phyloP scores from a whole-genome alignment of 35 echinoderm and acorn worm species.

The Amphiura filiformis region DNA sequence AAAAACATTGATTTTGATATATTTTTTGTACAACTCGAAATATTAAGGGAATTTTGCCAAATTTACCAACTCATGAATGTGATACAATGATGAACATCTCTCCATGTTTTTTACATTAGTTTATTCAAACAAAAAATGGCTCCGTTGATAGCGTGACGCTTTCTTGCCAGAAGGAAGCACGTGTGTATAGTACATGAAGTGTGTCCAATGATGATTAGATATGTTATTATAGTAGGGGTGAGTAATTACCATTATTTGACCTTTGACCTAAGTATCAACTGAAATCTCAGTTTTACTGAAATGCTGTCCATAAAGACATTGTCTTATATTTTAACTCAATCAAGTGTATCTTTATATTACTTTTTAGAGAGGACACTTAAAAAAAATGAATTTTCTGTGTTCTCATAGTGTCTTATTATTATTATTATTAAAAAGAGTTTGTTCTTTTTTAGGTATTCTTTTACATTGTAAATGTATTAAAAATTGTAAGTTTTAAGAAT shows the following conservation, averaged over 20 bases:
- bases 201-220: not conserved
- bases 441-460: slow-evolving; percentile 11
- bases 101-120: not conserved
- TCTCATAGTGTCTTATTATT: slow-evolving; percentile 12
- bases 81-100: not conserved
- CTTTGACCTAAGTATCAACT: not conserved
- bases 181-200: not conserved
- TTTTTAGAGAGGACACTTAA: slow-evolving; percentile 10
- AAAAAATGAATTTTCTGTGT: not conserved
- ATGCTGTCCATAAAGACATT: not conserved
- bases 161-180: not conserved
- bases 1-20: not conserved
- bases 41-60: not conserved
- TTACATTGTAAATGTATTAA: slow-evolving; percentile 16
- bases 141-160: not conserved
- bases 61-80: not conserved
- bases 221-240: not conserved
- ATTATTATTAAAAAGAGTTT: not conserved
- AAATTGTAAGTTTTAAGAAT: slow-evolving; percentile 14
- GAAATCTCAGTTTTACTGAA: slow-evolving; percentile 11
- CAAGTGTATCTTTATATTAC: slow-evolving; percentile 12
- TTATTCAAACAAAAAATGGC: too few relatives aligned
- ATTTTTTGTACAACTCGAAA: slow-evolving; percentile 6
- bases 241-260: not conserved
- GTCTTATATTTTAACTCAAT: not conserved